Percentiles rank a stretch among this genome's conserved stretches.
Evolutionary conservation across 2,113 vertebrate genomes (phyloP).

Genomic region (Australoheros scitulus): DNA sequence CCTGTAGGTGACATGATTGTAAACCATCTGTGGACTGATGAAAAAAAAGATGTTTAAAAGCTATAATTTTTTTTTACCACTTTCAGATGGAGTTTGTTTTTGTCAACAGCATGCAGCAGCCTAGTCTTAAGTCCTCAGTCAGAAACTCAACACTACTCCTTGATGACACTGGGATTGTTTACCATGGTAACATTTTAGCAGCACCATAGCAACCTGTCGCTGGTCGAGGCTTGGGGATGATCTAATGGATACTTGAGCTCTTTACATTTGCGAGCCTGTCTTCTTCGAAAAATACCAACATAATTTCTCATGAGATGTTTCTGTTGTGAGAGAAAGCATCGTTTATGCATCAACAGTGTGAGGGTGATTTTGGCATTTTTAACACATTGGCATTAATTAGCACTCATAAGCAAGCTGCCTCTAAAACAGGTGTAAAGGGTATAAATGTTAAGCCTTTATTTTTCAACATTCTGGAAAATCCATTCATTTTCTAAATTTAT

Average conservation of each 20-base stretch:
- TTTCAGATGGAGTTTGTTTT: conserved; percentile 20
- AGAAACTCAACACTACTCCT: conserved; percentile 54
- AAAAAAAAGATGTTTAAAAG: not conserved
- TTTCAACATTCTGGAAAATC: not conserved
- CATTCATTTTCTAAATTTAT: not conserved
- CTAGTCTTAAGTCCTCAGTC: not conserved
- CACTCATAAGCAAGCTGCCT: not conserved
- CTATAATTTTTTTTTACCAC: not conserved
- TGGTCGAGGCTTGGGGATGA: conserved; percentile 33
- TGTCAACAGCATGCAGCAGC: conserved; percentile 14
- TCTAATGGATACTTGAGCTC: conserved; percentile 59
- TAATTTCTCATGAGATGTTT: conserved; percentile 22
- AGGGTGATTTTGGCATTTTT: not conserved
- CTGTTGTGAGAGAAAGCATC: not conserved
- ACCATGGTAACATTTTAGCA: conserved; percentile 59
- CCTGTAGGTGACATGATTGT: not conserved
- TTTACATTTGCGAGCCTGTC: conserved; percentile 6
- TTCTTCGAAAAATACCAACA: conserved; percentile 16
- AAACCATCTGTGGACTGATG: not conserved
- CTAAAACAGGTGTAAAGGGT: not conserved
- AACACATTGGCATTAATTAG: not conserved
- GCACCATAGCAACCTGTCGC: conserved; percentile 38
- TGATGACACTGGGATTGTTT: conserved; percentile 65
- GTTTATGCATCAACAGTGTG: not conserved
- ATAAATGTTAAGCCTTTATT: not conserved